phyloP scores from a whole-genome alignment of 2,888 invertebrate genomes.

The Lasius fuliginosus region DNA sequence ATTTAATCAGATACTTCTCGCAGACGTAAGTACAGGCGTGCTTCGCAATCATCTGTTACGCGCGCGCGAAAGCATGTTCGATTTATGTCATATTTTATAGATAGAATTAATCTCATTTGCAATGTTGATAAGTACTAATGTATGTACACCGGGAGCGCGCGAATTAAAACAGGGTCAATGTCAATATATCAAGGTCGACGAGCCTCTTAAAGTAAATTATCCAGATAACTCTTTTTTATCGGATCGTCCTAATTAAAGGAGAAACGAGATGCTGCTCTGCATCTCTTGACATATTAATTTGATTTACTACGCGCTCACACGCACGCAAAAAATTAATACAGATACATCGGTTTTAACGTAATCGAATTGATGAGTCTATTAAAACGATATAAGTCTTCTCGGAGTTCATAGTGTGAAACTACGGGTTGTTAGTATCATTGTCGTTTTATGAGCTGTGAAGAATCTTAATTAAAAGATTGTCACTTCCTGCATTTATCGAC shows the following conservation, averaged over 20 bases:
- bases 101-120: not conserved
- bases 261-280: no score
- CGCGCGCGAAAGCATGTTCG: not conserved
- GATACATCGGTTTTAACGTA: not conserved
- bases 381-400: conserved; percentile 20
- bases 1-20: not conserved
- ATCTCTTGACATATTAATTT: not conserved
- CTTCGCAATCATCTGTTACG: conserved; percentile 17
- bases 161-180: conserved; percentile 8
- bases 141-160: not conserved
- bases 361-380: conserved; percentile 19
- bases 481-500: not conserved
- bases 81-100: conserved; percentile 42
- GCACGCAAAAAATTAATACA: not conserved
- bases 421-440: not conserved
- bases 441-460: not conserved
- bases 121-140: not conserved
- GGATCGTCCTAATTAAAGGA: not conserved
- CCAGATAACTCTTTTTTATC: not conserved
- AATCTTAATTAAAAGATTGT: conserved; percentile 32
- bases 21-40: not conserved
- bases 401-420: not conserved
- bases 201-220: not conserved
- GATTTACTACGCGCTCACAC: not conserved
- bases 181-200: not conserved